Base-by-base conservation (phyloP, 2,797 vertebrate genomes). In the Hephaestus fuliginosus region DNA sequence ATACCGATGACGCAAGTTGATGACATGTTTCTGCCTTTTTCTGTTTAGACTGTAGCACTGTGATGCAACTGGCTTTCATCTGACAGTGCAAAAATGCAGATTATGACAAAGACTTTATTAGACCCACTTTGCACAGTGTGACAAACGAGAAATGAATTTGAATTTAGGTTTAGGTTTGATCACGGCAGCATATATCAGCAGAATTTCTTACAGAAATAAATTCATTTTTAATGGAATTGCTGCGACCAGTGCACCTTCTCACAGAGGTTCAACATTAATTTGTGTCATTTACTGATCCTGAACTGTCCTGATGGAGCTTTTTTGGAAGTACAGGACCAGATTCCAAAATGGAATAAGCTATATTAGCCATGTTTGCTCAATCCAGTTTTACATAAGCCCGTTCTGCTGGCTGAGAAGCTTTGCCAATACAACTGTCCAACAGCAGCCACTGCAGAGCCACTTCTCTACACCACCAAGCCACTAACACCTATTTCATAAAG, bases 11-110 rank as follows among this genome's bases (percentile, higher is more conserved):
- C 1, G 30, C 62, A 76, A 62, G 55, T 15, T 49, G 8, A 39
- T 49, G 12, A 62, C 39, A 76, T 30, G 49, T 61, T 43, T 81
- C 14, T n/a, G 44, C 44, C 52, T 77, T 48, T 22, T 43, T 22
- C 46, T 66, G 4, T 44, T 71, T 48, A 18, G 62, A 71, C 18
- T 53, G 39, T n/a, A 33, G 18, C 1, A 1, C 44, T 15, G 20
- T 30, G 15, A 52, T 72, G 18, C 44, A 51, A 36, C 62, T 55
- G n/a, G 70, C 39, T 30, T 49, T 78, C 30, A 66, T 48, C 10
- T 55, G 67, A 55, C 62, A 41, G 39, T 8, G 1, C 2, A 15
- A 22, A 64, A 41, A 49, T 52, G 12, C 68, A 65, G 52, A 65
- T 51, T 20, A 17, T 20, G 3, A 41, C 20, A 10, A 52, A 41